Evolutionary conservation across 2,797 vertebrate genomes (phyloP), one percentile per base, ranked within the genome.

Genomic region (Sus cebifrons): DNA sequence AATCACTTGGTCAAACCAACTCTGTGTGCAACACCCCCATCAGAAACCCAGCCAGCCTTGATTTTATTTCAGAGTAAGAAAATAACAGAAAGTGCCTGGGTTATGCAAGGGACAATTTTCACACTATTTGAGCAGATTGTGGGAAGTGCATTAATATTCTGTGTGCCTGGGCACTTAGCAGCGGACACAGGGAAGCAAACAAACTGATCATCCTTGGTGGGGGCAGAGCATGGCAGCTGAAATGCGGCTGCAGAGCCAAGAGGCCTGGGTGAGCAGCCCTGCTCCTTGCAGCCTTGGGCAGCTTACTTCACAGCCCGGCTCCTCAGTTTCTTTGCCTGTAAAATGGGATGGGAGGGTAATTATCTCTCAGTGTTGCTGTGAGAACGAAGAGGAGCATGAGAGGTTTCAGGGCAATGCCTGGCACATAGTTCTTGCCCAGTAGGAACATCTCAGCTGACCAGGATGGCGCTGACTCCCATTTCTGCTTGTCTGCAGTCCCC

Each of bases 31-130:
- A 62, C 27, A 62, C 27, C 20, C 15, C 1, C 0, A 2, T 77
- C 25, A 56, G 64, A 86, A 68, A 40, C 23, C 13, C 83, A 68
- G 67, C 44, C 77, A 67, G 74, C 52, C 5, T 44, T 44, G 68
- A 62, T 73, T 96, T 77, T 49, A 71, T 65, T 81, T 92, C 81
- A 25, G 67, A 87, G 89, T 44, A 62, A 58, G 62, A 62, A 75
- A 58, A 71, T 62, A 68, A 40, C 58, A n/a, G 58, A 44, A 17
- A 44, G 77, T 12, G 23, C 6, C 71, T 4, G 62, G 60, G 29
- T 40, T 10, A 8, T 20, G 9, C 74, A 75, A 75, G 64, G 62
- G 81, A 36, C 17, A 13, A 16, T 87, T 75, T 94, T n/a, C 90
- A 64, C 83, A 58, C 18, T 13, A 21, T 81, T 56, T 52, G 54